phyloP scores from a whole-genome alignment of 2,888 invertebrate genomes.

The Caenorhabditis sp. region DNA sequence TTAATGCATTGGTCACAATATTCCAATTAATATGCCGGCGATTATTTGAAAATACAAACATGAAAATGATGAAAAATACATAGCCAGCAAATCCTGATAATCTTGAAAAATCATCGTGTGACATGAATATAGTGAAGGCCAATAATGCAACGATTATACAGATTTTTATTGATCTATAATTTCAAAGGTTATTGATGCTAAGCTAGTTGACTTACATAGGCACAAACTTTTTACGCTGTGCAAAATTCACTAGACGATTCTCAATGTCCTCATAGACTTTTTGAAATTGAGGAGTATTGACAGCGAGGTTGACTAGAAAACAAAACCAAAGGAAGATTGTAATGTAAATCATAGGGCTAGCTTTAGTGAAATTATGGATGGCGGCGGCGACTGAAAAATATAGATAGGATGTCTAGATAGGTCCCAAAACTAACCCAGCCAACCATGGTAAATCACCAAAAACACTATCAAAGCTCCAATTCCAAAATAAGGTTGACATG shows the following conservation, averaged over 20 bases:
- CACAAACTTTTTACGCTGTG: too few relatives aligned
- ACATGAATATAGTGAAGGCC: slow-evolving; percentile 40
- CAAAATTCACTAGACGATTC: slow-evolving; percentile 10
- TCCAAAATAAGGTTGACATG: slow-evolving; percentile 16
- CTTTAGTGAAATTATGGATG: slow-evolving; percentile 41
- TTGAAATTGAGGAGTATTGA: slow-evolving; percentile 5
- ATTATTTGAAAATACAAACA: slow-evolving; percentile 60
- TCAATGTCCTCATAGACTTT: slow-evolving; percentile 12
- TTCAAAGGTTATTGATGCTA: not conserved
- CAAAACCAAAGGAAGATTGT: slow-evolving; percentile 36
- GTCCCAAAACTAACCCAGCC: slow-evolving; percentile 13
- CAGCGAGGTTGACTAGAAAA: slow-evolving; percentile 13
- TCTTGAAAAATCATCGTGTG: slow-evolving; percentile 49
- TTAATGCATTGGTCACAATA: slow-evolving; percentile 82
- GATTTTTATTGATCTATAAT: slow-evolving; percentile 41
- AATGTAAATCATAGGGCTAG: slow-evolving; percentile 42
- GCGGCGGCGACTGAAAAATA: slow-evolving; percentile 47
- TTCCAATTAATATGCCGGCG: slow-evolving; percentile 76
- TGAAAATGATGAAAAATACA: slow-evolving; percentile 58
- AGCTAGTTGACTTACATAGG: too few relatives aligned
- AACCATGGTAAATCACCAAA: slow-evolving; percentile 33
- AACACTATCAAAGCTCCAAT: slow-evolving; percentile 8
- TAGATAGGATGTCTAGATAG: not conserved
- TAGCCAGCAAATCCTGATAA: slow-evolving; percentile 64
- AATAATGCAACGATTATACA: slow-evolving; percentile 32